Conservation (phyloP, 2,113 vertebrate genomes). For the Xiphophorus maculatus region DNA sequence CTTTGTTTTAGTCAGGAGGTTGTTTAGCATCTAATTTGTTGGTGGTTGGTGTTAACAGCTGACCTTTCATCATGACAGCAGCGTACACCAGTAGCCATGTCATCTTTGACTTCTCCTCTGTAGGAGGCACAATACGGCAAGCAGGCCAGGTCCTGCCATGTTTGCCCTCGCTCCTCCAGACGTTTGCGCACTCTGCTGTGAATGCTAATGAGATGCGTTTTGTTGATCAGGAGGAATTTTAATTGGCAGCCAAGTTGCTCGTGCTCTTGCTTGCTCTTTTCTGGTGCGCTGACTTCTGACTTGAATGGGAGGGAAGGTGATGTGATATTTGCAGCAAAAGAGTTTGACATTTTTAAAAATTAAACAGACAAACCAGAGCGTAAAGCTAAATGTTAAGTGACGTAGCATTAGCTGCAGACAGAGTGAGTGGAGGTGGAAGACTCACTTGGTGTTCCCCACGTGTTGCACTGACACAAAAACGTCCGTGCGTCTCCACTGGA, state of each 20-base stretch:
- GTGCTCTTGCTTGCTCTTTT: conserved; percentile 8
- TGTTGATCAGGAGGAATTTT: conserved; percentile 53
- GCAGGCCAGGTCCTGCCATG: conserved; percentile 40
- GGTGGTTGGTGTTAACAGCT: conserved; percentile 25
- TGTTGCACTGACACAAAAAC: background rate
- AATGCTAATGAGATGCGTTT: conserved; percentile 60
- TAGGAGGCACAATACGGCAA: conserved; percentile 35
- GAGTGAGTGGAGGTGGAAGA: background rate
- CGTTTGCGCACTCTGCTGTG: conserved; percentile 46
- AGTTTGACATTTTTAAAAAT: conserved; percentile 37
- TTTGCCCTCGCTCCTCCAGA: conserved; percentile 43
- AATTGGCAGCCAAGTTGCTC: conserved; percentile 60
- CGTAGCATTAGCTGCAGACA: background rate
- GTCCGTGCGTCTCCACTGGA: too few species aligned
- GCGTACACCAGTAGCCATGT: conserved; percentile 42
- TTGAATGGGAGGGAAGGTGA: conserved; percentile 12
- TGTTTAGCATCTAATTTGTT: conserved; percentile 24
- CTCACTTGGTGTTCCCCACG: background rate
- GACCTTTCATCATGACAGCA: conserved; percentile 64
- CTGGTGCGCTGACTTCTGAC: conserved; percentile 22
- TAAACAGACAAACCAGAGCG: background rate
- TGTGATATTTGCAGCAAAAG: conserved; percentile 38
- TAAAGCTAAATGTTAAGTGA: background rate
- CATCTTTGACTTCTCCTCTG: conserved; percentile 40
- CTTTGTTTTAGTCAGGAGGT: background rate